Percentiles rank a stretch among this genome's conserved stretches.
Evolutionary conservation across 2,888 invertebrate species (phyloP).

Genomic region (Eucriotettix oculatus): DNA sequence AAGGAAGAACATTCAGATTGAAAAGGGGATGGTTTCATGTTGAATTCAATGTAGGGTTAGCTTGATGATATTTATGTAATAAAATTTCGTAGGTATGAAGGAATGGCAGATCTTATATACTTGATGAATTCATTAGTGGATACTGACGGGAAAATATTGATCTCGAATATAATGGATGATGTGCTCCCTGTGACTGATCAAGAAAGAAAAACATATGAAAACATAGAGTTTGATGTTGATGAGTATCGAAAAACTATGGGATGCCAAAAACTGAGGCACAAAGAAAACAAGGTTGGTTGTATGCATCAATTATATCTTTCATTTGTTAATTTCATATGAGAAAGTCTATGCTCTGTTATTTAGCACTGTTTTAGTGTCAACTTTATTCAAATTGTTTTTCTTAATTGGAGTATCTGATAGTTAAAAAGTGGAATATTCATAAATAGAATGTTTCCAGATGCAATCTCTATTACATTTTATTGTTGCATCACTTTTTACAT

Average conservation of each 20-base stretch:
- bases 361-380: no score
- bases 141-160: slow-evolving; percentile 67
- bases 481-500: no score
- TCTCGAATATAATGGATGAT: slow-evolving; percentile 69
- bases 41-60: no score
- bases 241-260: slow-evolving; percentile 60
- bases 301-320: not conserved
- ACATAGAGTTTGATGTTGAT: slow-evolving; percentile 72
- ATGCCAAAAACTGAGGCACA: slow-evolving; percentile 47
- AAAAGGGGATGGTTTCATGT: no score
- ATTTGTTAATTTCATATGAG: not conserved
- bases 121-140: slow-evolving; percentile 72
- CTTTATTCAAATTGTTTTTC: not conserved
- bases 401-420: no score
- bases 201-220: slow-evolving; percentile 56
- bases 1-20: no score
- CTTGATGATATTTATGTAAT: no score
- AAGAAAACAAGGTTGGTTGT: slow-evolving; percentile 45
- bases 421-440: no score
- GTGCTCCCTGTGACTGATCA: slow-evolving; percentile 55
- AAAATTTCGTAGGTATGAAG: slow-evolving; percentile 45
- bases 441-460: no score
- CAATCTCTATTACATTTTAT: no score
- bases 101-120: slow-evolving; percentile 80
- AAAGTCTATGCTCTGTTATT: no score